phyloP scores from a whole-genome alignment of 2,113 vertebrate genomes.

The Oncorhynchus masou region DNA sequence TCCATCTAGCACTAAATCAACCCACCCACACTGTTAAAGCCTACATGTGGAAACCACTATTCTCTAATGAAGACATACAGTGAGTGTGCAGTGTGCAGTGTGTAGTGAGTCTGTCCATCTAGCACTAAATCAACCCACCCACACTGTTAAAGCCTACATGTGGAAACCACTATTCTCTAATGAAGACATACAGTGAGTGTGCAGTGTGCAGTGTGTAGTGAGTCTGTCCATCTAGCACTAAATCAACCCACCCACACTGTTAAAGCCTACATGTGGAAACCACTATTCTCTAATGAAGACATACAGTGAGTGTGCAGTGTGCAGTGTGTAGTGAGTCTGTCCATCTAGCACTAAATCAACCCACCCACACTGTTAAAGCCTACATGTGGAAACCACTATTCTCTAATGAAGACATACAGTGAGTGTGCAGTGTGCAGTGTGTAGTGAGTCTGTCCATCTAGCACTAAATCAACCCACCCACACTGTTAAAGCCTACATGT shows the following conservation, averaged over 20 bases:
- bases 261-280: not conserved
- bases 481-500: not conserved
- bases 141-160: not conserved
- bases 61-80: too few relatives aligned
- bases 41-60: not conserved
- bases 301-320: not conserved
- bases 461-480: not conserved
- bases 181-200: not conserved
- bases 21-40: not conserved
- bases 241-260: not conserved
- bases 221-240: slow-evolving; percentile 18
- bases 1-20: not conserved
- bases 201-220: too few relatives aligned
- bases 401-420: too few relatives aligned
- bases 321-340: too few relatives aligned
- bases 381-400: not conserved
- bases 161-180: not conserved
- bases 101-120: slow-evolving; percentile 28
- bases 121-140: not conserved
- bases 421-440: not conserved
- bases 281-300: not conserved
- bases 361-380: not conserved
- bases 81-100: not conserved
- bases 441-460: slow-evolving; percentile 27
- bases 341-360: not conserved